Evolutionary conservation across 2,113 vertebrate genomes (phyloP), one percentile per base, ranked within the genome.

Genomic region (Turdus rufiventris): DNA sequence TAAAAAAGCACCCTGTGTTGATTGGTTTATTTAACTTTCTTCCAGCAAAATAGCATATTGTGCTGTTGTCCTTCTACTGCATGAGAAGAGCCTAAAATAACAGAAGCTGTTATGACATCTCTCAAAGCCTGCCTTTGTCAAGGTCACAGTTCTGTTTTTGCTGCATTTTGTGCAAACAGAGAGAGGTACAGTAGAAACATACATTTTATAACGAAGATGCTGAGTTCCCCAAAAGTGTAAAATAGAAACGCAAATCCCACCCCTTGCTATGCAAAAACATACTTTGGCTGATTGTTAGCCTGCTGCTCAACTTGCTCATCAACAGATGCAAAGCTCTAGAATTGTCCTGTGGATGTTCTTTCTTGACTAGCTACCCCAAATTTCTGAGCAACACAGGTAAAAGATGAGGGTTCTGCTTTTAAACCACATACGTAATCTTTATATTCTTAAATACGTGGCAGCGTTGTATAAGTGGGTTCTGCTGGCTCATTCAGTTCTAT

Each of bases 121-220:
- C 40, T 43, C 50, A 29, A 53, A 87, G 61, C 2, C 2, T 85
- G 65, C 53, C 48, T 91, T 88, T 85, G 66, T 78, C 90, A 96
- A 94, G 92, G 85, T 72, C 78, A 26, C n/a, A 29, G 31, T 51
- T 95, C 68, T 91, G n/a, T 94, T 92, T 92, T 81, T 71, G 10
- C 29, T 81, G 51, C 24, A 11, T 91, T 92, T 85, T 84, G 25
- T 92, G 38, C 50, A 73, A 86, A 84, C 23, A 61, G 53, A 72
- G 40, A 85, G 85, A 90, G 75, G 61, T 92, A 79, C 9, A 4
- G 36, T 72, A 73, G 48, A 28, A 72, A 65, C 33, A 85, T 36
- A 45, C 74, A 53, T 83, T 83, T 92, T 83, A 42, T 57, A 48
- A 43, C 25, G 51, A 29, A 63, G 58, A 51, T 62, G 19, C 33